Evolutionary conservation across 2,888 invertebrate species (phyloP).

Genomic region (Branchipolynoe longqiensis): DNA sequence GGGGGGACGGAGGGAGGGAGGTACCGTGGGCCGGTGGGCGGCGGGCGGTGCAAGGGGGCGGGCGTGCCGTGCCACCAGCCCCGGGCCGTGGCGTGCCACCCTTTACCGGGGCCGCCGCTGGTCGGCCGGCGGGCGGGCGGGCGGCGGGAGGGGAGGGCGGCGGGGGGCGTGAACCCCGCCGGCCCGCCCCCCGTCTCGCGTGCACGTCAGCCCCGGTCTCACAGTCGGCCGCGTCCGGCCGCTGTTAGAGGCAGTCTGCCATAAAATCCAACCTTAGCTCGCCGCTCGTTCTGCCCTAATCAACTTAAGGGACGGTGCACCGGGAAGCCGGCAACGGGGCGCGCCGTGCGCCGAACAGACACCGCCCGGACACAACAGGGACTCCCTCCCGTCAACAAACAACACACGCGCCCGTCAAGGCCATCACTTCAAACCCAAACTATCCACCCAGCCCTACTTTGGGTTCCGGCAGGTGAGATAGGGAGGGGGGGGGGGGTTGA

Average conservation of each 20-base stretch:
- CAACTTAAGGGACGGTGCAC: constrained; percentile 42
- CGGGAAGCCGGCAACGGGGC: neutral
- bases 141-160: too few species aligned
- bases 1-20: neutral
- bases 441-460: neutral
- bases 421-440: neutral
- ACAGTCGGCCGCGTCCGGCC: constrained; percentile 32
- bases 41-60: neutral
- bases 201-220: constrained; percentile 32
- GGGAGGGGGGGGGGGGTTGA: too few species aligned
- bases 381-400: neutral
- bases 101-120: neutral
- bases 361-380: neutral
- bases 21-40: neutral
- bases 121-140: neutral
- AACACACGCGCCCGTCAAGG: too few species aligned
- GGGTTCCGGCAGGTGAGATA: too few species aligned
- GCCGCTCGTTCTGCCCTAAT: constrained; percentile 50
- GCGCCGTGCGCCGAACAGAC: neutral
- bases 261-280: constrained; percentile 54
- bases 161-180: neutral
- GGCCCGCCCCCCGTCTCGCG: neutral
- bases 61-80: neutral
- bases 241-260: constrained; percentile 43
- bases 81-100: neutral